Base-by-base conservation (phyloP, 2,797 vertebrate species). In the Clarias laeviceps region DNA sequence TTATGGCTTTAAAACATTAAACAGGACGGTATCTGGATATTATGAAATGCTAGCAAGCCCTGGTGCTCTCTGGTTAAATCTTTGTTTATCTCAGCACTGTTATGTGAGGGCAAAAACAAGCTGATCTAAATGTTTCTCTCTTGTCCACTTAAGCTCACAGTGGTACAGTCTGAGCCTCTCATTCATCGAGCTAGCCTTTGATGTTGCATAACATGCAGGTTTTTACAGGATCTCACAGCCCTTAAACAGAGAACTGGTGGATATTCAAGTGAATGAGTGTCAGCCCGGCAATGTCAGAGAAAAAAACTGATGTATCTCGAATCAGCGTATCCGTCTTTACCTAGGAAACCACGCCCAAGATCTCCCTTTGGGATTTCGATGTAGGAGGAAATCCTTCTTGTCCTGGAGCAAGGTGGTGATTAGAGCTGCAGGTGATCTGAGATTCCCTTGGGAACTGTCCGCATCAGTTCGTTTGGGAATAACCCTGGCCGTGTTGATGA, bases 371-470 rank as follows among this genome's bases (percentile, higher is more conserved):
- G 86, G 62, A 68, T 34, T 87, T 50, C 9, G 50, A 80, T 80
- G 8, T 12, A 11, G 32, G 34, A 87, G 68, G 50, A 87, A 83
- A 64, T 87, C 86, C 82, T 61, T 68, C 59, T 59, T 59, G 66
- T 62, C 57, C 69, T 66, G 34, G 17, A 66, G 70, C 54, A 68
- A 84, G 57, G 56, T 74, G 79, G 78, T 80, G 82, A 86, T 84
- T 89, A 77, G 18, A 83, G 56, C 76, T 64, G 61, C 37, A 84
- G 59, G 79, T 82, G 61, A 82, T 62, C 50, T 37, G 0, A 15
- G n/a, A 15, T 61, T 37, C 73, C 66, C 15, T 27, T 57, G 56
- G 7, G 82, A 82, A 82, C 82, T 37, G 82, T 69, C 17, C 20
- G 20, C 50, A 45, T 84, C 59, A 17, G 82, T 81, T 45, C 45